phyloP scores from a whole-genome alignment of 2,113 vertebrate genomes.

The Pimephales promelas region DNA sequence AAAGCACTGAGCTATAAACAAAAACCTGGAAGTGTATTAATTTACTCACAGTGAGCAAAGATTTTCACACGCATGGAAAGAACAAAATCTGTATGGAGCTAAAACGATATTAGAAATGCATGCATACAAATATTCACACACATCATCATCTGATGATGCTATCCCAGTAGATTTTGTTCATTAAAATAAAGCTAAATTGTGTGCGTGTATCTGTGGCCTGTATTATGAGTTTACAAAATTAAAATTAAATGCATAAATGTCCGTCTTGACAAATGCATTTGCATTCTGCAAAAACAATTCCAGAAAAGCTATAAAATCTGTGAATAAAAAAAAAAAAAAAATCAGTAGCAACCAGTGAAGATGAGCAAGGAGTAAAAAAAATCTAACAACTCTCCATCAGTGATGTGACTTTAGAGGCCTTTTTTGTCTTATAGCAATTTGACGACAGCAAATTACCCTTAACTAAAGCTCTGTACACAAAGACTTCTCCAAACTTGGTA shows the following conservation, averaged over 20 bases:
- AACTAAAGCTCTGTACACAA: background rate
- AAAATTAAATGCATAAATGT: background rate
- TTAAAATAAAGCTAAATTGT: background rate
- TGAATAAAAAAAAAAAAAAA: background rate
- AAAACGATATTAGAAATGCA: background rate
- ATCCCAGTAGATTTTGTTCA: background rate
- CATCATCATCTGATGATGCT: background rate
- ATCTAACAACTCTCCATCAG: background rate
- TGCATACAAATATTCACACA: background rate
- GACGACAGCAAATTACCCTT: background rate
- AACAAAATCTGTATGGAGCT: background rate
- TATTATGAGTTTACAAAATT: background rate
- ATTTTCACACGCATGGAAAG: background rate
- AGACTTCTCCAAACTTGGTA: background rate
- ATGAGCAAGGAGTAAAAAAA: background rate
- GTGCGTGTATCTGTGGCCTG: background rate
- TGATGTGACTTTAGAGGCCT: conserved; percentile 13
- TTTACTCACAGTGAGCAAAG: background rate
- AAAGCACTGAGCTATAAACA: background rate
- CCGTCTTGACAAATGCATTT: background rate
- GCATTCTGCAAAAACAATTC: background rate
- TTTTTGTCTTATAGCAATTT: background rate
- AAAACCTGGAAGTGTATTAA: conserved; percentile 13
- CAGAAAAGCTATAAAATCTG: background rate
- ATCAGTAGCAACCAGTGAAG: background rate